A percentile compares a stretch with the other conserved stretches of the same genome.
phyloP scores from a whole-genome alignment of 2,888 invertebrate genomes.

The Linnaemya vulpina region DNA sequence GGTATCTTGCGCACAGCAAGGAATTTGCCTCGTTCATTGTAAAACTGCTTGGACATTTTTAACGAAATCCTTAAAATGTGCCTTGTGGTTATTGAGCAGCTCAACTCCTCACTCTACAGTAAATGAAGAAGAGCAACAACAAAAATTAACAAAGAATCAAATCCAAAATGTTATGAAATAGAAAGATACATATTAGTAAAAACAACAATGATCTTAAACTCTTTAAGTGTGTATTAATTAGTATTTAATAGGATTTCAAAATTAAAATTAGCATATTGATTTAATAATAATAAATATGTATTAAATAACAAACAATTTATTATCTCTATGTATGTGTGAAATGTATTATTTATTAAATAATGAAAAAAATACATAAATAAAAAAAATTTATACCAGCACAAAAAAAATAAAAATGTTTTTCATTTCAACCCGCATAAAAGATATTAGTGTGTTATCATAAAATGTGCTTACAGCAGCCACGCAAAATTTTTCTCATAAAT shows the following conservation, averaged over 20 bases:
- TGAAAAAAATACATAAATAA: constrained; percentile 33
- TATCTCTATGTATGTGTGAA: constrained; percentile 69
- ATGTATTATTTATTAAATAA: constrained; percentile 70
- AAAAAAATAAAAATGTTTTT: constrained; percentile 35
- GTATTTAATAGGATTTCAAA: constrained; percentile 70
- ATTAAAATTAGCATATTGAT: constrained; percentile 65
- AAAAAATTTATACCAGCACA: constrained; percentile 56
- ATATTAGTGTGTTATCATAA: constrained; percentile 14
- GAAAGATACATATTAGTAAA: constrained; percentile 17
- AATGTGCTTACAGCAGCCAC: constrained; percentile 40
- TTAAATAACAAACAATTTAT: constrained; percentile 52
- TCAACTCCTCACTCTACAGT: neutral
- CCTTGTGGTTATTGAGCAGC: neutral
- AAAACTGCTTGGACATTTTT: neutral
- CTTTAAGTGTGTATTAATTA: constrained; percentile 72
- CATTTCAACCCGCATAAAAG: constrained; percentile 7
- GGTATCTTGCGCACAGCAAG: neutral
- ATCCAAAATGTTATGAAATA: constrained; percentile 32
- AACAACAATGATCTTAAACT: constrained; percentile 65
- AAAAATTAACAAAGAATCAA: constrained; percentile 24
- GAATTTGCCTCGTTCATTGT: neutral
- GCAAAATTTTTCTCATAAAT: constrained; percentile 44
- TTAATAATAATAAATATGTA: constrained; percentile 59
- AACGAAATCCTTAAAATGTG: neutral
- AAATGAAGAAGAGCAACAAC: constrained; percentile 13